These are phyloP conservation scores for Nothobranchius furzeri DNA, from an alignment of 2,113 vertebrate genomes.

Conservation along the genomic window DNA sequence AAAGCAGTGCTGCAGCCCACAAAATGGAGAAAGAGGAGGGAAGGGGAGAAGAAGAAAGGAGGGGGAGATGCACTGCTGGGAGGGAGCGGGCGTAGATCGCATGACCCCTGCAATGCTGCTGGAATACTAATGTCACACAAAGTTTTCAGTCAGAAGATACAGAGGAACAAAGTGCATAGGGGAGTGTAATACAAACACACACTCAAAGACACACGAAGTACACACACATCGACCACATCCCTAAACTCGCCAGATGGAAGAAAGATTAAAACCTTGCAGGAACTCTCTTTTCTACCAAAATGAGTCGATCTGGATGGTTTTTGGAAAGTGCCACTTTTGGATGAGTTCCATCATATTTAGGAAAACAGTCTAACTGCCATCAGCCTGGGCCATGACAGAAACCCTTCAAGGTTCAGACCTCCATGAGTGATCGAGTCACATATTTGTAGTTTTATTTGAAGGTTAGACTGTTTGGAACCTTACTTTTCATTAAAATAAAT, in stretches of 20 bases:
- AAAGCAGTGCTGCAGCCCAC: slow-evolving; percentile 63
- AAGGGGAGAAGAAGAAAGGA: slow-evolving; percentile 1
- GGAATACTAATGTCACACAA: slow-evolving; percentile 67
- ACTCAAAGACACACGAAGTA: neutral
- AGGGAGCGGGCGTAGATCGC: slow-evolving; percentile 51
- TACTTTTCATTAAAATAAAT: too few relatives aligned
- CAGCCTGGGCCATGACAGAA: neutral
- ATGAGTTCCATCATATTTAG: slow-evolving; percentile 4
- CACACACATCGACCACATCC: neutral
- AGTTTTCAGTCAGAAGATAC: slow-evolving; percentile 51
- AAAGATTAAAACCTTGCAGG: neutral
- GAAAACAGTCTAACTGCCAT: slow-evolving; percentile 19
- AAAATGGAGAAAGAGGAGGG: slow-evolving; percentile 48
- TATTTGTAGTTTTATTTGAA: neutral
- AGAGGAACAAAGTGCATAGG: slow-evolving; percentile 53
- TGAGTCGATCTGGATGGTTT: slow-evolving; percentile 21
- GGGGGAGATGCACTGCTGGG: slow-evolving; percentile 42
- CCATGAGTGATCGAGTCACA: neutral
- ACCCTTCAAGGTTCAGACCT: neutral
- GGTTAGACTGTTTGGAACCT: neutral
- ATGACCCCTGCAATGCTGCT: slow-evolving; percentile 55
- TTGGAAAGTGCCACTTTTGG: slow-evolving; percentile 18
- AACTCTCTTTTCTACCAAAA: slow-evolving; percentile 8
- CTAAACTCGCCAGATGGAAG: neutral
- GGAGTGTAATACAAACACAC: slow-evolving; percentile 2